phyloP scores from a whole-genome alignment of 2,888 invertebrate species.

The Zaprionus obscuricornis region DNA sequence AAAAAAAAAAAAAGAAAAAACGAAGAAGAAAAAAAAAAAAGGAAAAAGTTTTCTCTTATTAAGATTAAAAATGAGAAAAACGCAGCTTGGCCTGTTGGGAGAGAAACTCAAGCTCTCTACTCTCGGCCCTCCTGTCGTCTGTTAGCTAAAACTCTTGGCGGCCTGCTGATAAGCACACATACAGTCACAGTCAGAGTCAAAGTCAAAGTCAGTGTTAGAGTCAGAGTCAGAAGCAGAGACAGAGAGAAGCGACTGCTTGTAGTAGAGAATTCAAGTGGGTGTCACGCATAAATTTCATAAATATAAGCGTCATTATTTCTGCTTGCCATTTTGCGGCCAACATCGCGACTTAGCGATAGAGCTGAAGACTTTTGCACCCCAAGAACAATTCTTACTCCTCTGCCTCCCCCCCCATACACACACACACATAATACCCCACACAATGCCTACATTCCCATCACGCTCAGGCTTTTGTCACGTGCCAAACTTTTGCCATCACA shows the following conservation, averaged over 20 bases:
- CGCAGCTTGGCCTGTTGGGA: conserved; percentile 39
- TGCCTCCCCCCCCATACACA: no score
- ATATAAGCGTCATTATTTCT: conserved; percentile 77
- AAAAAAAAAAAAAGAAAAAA: conserved; percentile 36
- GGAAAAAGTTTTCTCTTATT: conserved; percentile 69
- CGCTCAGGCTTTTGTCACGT: conserved; percentile 70
- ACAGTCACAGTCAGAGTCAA: conserved; percentile 20
- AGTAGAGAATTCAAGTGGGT: conserved; percentile 69
- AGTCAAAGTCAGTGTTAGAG: no score
- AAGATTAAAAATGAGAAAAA: conserved; percentile 73
- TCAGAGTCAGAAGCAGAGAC: neutral
- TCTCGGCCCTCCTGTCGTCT: conserved; percentile 3
- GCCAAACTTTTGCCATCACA: conserved; percentile 61
- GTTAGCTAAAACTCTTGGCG: conserved; percentile 41
- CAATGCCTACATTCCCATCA: neutral
- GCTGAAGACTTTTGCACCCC: neutral
- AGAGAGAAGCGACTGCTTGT: neutral
- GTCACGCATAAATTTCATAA: conserved; percentile 81
- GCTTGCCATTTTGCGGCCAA: conserved; percentile 66
- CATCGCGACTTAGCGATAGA: conserved; percentile 55
- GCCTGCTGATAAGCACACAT: conserved; percentile 67
- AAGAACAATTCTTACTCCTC: neutral
- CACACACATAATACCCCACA: no score
- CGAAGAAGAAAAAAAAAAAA: conserved; percentile 14
- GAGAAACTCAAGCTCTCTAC: conserved; percentile 14